phyloP scores from a whole-genome alignment of 2,797 vertebrate genomes.

The Buphagus erythrorhynchus region DNA sequence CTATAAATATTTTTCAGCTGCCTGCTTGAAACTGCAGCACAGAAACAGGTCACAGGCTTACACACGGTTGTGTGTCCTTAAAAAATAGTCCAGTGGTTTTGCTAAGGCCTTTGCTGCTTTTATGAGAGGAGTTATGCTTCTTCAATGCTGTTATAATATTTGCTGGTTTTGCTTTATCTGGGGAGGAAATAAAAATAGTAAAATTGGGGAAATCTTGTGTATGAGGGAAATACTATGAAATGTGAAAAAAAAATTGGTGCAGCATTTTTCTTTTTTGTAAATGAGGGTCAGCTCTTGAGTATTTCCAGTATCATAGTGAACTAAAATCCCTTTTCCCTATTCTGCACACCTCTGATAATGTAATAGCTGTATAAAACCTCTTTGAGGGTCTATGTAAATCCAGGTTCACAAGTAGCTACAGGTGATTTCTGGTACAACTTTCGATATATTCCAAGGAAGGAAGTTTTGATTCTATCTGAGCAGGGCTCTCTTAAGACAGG shows the following conservation, averaged over 20 bases:
- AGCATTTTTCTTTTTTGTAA: not conserved
- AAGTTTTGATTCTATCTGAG: not conserved
- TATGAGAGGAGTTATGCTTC: not conserved
- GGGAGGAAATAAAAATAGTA: not conserved
- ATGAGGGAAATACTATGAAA: not conserved
- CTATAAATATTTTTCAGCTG: constrained; percentile 49
- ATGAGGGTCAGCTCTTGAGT: not conserved
- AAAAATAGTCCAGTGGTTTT: not conserved
- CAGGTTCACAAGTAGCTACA: not conserved
- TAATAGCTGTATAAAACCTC: not conserved
- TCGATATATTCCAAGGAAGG: not conserved
- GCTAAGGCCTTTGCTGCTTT: not conserved
- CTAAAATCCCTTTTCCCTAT: not conserved
- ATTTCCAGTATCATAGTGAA: not conserved
- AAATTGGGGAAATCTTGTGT: not conserved
- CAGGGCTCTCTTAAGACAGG: not conserved
- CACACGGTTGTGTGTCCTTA: not conserved
- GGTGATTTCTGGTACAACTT: not conserved
- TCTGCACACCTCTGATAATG: not conserved
- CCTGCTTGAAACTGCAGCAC: not conserved
- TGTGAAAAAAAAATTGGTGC: not conserved
- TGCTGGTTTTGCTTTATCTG: not conserved
- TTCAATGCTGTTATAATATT: not conserved
- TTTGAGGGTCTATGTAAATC: not conserved
- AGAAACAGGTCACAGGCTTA: not conserved